Evolutionary conservation across 2,888 invertebrate genomes (phyloP).

Genomic region (Oscheius sp.): DNA sequence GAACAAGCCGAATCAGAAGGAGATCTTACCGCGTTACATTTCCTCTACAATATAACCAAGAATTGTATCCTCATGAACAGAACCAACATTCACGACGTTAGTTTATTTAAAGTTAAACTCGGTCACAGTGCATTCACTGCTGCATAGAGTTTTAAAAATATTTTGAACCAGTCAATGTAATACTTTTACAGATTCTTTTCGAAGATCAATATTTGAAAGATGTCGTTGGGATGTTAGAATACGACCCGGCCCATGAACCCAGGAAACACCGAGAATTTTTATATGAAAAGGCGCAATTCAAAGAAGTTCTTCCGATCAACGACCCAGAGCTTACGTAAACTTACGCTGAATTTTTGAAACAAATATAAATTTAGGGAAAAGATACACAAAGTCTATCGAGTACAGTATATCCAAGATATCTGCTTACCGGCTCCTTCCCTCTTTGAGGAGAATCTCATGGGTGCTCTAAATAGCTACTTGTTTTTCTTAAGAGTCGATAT

Average conservation of each 20-base stretch:
- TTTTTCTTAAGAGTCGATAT: constrained; percentile 99
- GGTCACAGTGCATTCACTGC: too few relatives aligned
- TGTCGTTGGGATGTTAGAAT: constrained; percentile 95
- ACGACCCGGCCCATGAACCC: constrained; percentile 81
- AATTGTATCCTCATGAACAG: constrained; percentile 98
- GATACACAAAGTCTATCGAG: constrained; percentile 99
- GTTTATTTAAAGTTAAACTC: not conserved
- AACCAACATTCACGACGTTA: constrained; percentile 89
- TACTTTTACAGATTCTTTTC: constrained; percentile 39
- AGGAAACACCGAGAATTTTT: constrained; percentile 92
- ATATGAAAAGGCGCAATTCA: constrained; percentile 84
- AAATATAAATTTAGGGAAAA: constrained; percentile 79
- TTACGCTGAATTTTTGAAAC: not conserved
- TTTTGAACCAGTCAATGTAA: not conserved
- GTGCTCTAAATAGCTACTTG: constrained; percentile 96
- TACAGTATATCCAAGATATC: constrained; percentile 97
- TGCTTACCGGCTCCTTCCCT: constrained; percentile 98
- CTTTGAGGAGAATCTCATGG: constrained; percentile 98
- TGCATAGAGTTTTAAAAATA: not conserved
- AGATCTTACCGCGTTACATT: constrained; percentile 90
- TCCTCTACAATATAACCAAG: constrained; percentile 88
- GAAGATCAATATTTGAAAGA: constrained; percentile 76
- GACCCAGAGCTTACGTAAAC: constrained; percentile 85
- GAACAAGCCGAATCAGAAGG: constrained; percentile 97
- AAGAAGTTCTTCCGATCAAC: constrained; percentile 86